phyloP scores from a whole-genome alignment of 1,140 invertebrate species.

The Drosophila melanogaster region Release_6_plus_ISO1_MT NT_037436.4:18623001-18623500 shows the following conservation, averaged over 20 bases:
- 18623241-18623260: conserved; percentile 85
- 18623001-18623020: conserved; percentile 79
- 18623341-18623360: conserved; percentile 77
- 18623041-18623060: conserved; percentile 80
- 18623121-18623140: conserved; percentile 80
- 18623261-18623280: conserved; percentile 85
- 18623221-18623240: conserved; percentile 85
- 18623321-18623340: conserved; percentile 83
- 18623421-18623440: conserved; percentile 85
- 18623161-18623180: conserved; percentile 85
- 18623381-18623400: conserved; percentile 68
- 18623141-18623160: conserved; percentile 81
- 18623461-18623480: conserved; percentile 85
- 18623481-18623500: conserved; percentile 85
- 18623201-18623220: conserved; percentile 86
- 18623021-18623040: conserved; percentile 72
- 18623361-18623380: conserved; percentile 62
- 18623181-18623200: conserved; percentile 86
- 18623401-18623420: conserved; percentile 60
- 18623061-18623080: conserved; percentile 58
- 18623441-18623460: conserved; percentile 84
- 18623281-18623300: conserved; percentile 86
- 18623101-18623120: background rate
- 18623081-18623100: background rate
- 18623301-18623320: conserved; percentile 86